Base-by-base conservation (phyloP, 2,113 vertebrate species). In the Neolamprologus modestus region DNA sequence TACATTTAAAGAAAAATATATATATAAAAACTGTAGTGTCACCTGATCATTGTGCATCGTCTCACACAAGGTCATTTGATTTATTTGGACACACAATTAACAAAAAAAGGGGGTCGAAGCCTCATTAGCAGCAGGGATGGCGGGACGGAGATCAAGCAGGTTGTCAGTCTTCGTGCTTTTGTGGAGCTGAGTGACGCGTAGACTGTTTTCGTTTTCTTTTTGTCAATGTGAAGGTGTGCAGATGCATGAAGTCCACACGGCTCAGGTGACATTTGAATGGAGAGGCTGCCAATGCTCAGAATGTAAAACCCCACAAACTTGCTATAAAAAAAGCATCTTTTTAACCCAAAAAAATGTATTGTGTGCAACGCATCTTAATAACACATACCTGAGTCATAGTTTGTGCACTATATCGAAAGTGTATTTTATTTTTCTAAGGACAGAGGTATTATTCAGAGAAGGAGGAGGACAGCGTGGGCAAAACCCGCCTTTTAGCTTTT, bases 391-490 rank as follows among this genome's bases (percentile, higher is more conserved):
- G 78, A 92, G 45, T 89, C 10, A 73, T 91, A 61, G 91, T 80
- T 84, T 28, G 68, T 90, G 80, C 54, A 85, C 81, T 82, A 33
- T 52, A 83, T 89, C 19, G 81, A 89, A 92, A 87, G 89, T 52
- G 84, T 88, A 17, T 95, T 94, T 96, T 95, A 95, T 96, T 96
- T 96, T 96, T 96, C 68, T 95, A 96, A 94, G 80, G 79, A 84
- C 66, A 87, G 85, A 71, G 87, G 68, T 84, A 73, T 66, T 92
- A 86, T 90, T 90, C 31, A 76, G 85, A 94, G 87, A 33, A 50
- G 68, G 86, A 81, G 31, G 79, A 35, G 61, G 37, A 61, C 33
- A 47, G 76, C 3, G 53, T 84, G 85, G 83, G 81, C 47, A 84
- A 81, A 84, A 92, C 50, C 92, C 88, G 86, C 90, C 91, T 94